Evolutionary conservation across 2,113 vertebrate species (phyloP), one percentile per base, ranked within the genome.

Genomic region (Boleophthalmus pectinirostris): DNA sequence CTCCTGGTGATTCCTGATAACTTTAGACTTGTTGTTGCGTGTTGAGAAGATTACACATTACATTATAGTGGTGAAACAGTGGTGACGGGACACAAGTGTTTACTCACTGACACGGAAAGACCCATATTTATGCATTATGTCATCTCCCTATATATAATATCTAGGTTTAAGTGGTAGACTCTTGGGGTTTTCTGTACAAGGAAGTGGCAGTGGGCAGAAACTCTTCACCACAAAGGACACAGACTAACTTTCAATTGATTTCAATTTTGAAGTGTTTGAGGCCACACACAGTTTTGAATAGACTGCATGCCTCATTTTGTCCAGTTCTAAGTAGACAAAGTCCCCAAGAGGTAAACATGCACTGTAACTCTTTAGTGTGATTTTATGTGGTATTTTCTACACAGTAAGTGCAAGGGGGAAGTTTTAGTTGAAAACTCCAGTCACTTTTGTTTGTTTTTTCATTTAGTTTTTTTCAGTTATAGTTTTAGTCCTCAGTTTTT

Each of bases 161-260:
- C 33, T 64, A 4, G 33, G 33, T 33, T 5, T 33, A 24, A 43
- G 58, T 72, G 69, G 68, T 56, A 60, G 56, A 68, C 65, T 60
- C 3, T 46, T 53, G 79, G 61, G 63, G 51, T 83, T 82, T 64
- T 68, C 45, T 75, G 57, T 51, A 23, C 21, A 63, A 2, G 14
- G 54, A 25, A 15, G 63, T 78, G 61, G 24, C 68, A 54, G 45
- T 53, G 29, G 13, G 60, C 46, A 71, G 68, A 56, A 69, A 11
- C 77, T 73, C 78, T 10, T 74, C 78, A 74, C 85, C 81, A 83
- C 83, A 86, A 79, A 81, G 79, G 75, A 84, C 70, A 82, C 56
- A 75, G 70, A 83, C 80, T 81, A 78, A 87, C 82, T 33, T 61
- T 53, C n/a, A n/a, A n/a, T n/a, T 85, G 81, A 89, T 86, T 83